These are phyloP conservation scores for Eurois occulta DNA, from an alignment of 2,888 invertebrate species.

Conservation along the genomic window DNA sequence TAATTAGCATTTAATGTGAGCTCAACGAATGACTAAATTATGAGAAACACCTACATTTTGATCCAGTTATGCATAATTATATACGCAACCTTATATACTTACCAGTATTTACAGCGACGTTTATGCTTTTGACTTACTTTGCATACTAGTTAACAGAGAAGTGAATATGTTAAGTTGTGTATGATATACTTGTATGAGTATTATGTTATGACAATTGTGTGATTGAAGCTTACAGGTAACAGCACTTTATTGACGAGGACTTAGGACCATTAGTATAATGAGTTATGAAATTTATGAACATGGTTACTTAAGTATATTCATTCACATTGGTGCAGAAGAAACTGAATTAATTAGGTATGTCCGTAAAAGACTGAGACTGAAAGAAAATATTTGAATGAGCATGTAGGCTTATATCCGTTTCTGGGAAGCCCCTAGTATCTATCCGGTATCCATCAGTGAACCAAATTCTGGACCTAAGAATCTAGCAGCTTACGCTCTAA, in stretches of 20 bases:
- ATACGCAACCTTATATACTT: constrained; percentile 48
- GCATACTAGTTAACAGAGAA: constrained; percentile 49
- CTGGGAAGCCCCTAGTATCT: not conserved
- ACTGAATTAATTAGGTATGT: not conserved
- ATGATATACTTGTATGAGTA: constrained; percentile 13
- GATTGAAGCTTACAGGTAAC: not conserved
- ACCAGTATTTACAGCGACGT: constrained; percentile 38
- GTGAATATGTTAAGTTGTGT: constrained; percentile 10
- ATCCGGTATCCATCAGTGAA: not conserved
- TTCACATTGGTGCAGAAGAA: not conserved
- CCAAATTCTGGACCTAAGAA: not conserved
- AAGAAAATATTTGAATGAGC: not conserved
- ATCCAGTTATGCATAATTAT: constrained; percentile 68
- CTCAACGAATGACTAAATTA: constrained; percentile 63
- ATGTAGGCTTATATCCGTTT: not conserved
- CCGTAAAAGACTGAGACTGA: not conserved
- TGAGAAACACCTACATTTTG: constrained; percentile 61
- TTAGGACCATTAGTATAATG: too few relatives aligned
- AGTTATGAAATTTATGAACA: too few relatives aligned
- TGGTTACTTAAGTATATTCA: not conserved
- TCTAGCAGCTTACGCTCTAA: not conserved
- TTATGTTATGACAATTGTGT: constrained; percentile 12
- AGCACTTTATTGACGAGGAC: not conserved
- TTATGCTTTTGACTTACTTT: constrained; percentile 49
- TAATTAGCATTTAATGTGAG: constrained; percentile 48